Conservation (phyloP, 2,113 vertebrate species). For the Lichenostomus cassidix region DNA sequence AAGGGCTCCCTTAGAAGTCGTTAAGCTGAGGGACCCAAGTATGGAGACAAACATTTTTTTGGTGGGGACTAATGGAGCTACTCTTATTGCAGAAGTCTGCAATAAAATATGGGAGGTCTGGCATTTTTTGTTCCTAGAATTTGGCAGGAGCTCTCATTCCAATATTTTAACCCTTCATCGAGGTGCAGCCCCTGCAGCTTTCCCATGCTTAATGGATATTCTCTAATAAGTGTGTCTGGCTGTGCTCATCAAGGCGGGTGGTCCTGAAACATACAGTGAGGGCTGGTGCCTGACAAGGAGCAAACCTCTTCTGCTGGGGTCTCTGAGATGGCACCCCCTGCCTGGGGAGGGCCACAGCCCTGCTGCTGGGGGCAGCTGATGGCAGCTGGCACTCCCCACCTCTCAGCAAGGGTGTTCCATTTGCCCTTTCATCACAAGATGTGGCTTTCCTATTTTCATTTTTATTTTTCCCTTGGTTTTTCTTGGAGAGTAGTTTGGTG, state of each 20-base stretch:
- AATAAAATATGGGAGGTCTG: conserved; percentile 45
- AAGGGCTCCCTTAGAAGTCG: not conserved
- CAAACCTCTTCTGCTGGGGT: not conserved
- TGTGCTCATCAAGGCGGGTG: not conserved
- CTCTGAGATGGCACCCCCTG: not conserved
- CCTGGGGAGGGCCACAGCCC: not conserved
- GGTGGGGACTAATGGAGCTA: not conserved
- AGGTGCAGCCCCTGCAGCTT: not conserved
- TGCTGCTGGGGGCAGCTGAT: no score
- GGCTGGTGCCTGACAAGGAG: not conserved
- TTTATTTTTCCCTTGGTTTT: not conserved
- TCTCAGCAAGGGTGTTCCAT: not conserved
- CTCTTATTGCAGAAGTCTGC: not conserved
- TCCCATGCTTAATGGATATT: not conserved
- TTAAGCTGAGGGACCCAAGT: not conserved
- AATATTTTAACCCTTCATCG: not conserved
- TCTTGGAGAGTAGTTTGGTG: not conserved
- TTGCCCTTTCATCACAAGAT: not conserved
- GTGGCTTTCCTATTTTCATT: not conserved
- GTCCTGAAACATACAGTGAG: not conserved
- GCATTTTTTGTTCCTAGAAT: not conserved
- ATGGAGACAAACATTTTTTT: not conserved
- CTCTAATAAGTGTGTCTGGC: not conserved
- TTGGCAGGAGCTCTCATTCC: not conserved
- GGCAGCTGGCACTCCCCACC: not conserved